phyloP scores from a whole-genome alignment of 2,797 vertebrate species.

The Vespertilio murinus region DNA sequence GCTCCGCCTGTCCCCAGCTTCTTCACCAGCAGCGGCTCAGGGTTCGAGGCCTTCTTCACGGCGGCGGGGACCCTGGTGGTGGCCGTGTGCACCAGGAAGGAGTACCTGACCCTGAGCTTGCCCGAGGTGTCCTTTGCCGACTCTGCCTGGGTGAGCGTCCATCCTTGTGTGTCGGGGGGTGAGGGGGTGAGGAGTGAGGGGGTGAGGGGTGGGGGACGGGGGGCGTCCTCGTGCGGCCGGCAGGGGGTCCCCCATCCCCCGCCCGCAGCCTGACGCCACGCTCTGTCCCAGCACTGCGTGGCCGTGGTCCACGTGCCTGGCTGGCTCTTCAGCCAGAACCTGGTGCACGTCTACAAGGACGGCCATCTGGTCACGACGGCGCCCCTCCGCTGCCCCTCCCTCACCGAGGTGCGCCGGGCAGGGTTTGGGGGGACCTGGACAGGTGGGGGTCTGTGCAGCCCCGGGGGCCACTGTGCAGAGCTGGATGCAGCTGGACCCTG shows the following conservation, averaged over 20 bases:
- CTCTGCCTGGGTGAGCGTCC: constrained; percentile 90
- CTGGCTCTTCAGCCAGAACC: constrained; percentile 95
- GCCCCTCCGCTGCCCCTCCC: constrained; percentile 93
- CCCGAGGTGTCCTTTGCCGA: constrained; percentile 90
- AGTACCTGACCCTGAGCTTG: constrained; percentile 94
- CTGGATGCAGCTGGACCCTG: neutral
- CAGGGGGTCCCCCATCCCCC: neutral
- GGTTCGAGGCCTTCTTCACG: constrained; percentile 97
- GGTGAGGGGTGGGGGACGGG: too few species aligned
- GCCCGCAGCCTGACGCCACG: accelerated
- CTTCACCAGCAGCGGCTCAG: constrained; percentile 93
- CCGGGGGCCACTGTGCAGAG: neutral
- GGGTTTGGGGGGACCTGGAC: neutral
- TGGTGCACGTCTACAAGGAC: constrained; percentile 92
- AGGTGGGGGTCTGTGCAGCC: neutral
- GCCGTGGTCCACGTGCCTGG: constrained; percentile 91
- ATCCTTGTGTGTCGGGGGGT: accelerated
- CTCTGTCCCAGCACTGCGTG: constrained; percentile 89
- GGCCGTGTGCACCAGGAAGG: constrained; percentile 97
- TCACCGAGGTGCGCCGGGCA: constrained; percentile 89
- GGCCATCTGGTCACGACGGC: constrained; percentile 89
- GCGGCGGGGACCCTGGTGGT: constrained; percentile 93
- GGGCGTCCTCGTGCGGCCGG: too few species aligned
- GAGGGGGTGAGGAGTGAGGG: too few species aligned
- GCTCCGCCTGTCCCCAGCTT: constrained; percentile 85